Evolutionary conservation across 2,797 vertebrate species (phyloP).

Genomic region (Emys orbicularis): DNA sequence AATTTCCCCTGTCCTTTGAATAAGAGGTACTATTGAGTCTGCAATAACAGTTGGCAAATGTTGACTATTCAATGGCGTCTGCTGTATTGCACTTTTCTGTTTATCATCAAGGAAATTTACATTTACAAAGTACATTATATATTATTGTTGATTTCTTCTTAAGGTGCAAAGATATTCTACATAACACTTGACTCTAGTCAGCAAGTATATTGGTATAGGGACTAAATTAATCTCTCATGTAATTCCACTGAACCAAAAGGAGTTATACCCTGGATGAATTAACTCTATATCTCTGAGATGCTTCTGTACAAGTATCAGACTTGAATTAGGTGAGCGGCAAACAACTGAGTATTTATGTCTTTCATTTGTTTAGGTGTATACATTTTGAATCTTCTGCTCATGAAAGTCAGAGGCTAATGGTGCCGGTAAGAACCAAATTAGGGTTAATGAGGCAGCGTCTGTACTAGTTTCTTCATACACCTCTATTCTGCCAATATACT

Average conservation of each 20-base stretch:
- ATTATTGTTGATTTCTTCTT: slow-evolving; percentile 20
- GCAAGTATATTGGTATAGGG: neutral
- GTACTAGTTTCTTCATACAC: neutral
- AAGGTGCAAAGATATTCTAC: neutral
- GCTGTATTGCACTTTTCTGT: neutral
- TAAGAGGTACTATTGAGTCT: neutral
- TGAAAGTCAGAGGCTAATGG: neutral
- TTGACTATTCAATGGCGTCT: slow-evolving; percentile 13
- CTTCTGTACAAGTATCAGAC: neutral
- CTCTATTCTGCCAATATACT: neutral
- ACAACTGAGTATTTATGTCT: neutral
- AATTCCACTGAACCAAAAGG: slow-evolving; percentile 34
- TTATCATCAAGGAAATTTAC: slow-evolving; percentile 27
- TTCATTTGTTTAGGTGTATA: neutral
- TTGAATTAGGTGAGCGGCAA: neutral
- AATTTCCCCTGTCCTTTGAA: neutral
- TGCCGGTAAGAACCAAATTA: neutral
- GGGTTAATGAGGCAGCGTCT: neutral
- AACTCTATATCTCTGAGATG: neutral
- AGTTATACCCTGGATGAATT: slow-evolving; percentile 8
- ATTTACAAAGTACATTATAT: slow-evolving; percentile 36
- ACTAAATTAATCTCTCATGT: slow-evolving; percentile 19
- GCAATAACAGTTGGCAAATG: neutral
- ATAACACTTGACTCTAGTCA: slow-evolving; percentile 34
- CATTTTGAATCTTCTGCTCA: neutral